Percentiles rank a stretch among this genome's conserved stretches.
Conservation (phyloP, 2,113 vertebrate species). For the Morone chrysops region DNA sequence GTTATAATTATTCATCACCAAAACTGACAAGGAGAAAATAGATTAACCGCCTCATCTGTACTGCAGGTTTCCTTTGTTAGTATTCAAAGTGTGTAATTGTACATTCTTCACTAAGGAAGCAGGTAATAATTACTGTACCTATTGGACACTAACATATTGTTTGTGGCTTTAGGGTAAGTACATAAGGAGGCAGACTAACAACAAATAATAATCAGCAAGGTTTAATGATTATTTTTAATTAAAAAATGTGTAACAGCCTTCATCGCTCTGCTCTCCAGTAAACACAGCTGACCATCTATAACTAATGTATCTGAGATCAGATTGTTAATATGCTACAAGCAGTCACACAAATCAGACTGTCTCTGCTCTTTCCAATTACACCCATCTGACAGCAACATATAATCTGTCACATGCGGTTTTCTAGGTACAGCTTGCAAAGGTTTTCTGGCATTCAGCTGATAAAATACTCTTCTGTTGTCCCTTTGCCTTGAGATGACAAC, state of each 20-base stretch:
- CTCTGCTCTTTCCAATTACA: constrained; percentile 19
- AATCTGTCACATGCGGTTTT: constrained; percentile 34
- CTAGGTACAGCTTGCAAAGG: not conserved
- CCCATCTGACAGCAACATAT: constrained; percentile 19
- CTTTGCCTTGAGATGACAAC: constrained; percentile 40
- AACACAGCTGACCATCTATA: constrained; percentile 17
- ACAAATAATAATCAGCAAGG: constrained; percentile 53
- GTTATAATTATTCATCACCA: constrained; percentile 79
- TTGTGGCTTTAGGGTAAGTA: constrained; percentile 61
- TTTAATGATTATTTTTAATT: constrained; percentile 62
- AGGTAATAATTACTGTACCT: constrained; percentile 76
- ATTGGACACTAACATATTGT: constrained; percentile 59
- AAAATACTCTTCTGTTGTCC: constrained; percentile 12
- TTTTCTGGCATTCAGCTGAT: constrained; percentile 26
- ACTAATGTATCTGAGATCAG: not conserved
- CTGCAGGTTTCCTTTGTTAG: constrained; percentile 70
- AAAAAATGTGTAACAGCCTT: constrained; percentile 23
- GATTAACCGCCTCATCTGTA: constrained; percentile 69
- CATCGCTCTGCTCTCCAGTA: not conserved
- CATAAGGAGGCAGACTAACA: constrained; percentile 37
- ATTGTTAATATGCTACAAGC: not conserved
- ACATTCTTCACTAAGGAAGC: constrained; percentile 62
- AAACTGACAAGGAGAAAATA: constrained; percentile 68
- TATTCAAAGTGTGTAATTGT: constrained; percentile 66
- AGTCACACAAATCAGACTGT: constrained; percentile 7